Evolutionary conservation across 2,888 invertebrate species (phyloP).

Genomic region (Empis stercorea): DNA sequence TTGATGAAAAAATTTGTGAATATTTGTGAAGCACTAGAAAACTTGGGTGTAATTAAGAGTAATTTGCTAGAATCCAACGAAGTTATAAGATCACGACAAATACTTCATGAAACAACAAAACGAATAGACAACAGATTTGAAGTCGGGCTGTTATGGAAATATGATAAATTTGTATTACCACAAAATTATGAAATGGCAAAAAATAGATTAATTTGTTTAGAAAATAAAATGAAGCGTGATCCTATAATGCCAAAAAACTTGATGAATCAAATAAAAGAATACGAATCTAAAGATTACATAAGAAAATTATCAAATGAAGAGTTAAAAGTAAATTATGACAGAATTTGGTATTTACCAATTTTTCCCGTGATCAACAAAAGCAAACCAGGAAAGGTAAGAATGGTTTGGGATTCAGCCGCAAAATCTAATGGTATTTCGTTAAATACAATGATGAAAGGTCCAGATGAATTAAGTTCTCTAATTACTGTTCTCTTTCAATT

Average conservation of each 20-base stretch:
- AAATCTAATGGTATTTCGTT: conserved; percentile 16
- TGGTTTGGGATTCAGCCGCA: conserved; percentile 26
- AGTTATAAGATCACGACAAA: conserved; percentile 6
- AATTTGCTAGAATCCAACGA: conserved; percentile 5
- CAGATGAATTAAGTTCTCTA: conserved; percentile 23
- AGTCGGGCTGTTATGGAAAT: conserved; percentile 17
- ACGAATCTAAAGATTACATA: conserved; percentile 14
- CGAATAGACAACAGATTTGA: conserved; percentile 8
- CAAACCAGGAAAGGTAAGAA: conserved; percentile 18
- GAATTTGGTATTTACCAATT: conserved; percentile 20
- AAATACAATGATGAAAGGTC: conserved; percentile 22
- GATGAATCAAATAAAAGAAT: conserved; percentile 12
- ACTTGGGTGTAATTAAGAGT: conserved; percentile 2
- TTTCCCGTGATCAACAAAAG: conserved; percentile 19
- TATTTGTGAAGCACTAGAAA: conserved; percentile 3
- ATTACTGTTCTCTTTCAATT: conserved; percentile 26
- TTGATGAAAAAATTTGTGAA: conserved; percentile 2
- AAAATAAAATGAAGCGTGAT: conserved; percentile 13
- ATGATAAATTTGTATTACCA: conserved; percentile 9
- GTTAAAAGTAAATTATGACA: conserved; percentile 3
- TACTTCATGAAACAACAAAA: conserved; percentile 10
- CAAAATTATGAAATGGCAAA: conserved; percentile 12
- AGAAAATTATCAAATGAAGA: conserved; percentile 10
- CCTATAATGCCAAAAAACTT: conserved; percentile 7
- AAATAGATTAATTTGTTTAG: conserved; percentile 10